Base-by-base conservation (phyloP, 2,888 invertebrate genomes). In the Hydroisotoma schaefferi region DNA sequence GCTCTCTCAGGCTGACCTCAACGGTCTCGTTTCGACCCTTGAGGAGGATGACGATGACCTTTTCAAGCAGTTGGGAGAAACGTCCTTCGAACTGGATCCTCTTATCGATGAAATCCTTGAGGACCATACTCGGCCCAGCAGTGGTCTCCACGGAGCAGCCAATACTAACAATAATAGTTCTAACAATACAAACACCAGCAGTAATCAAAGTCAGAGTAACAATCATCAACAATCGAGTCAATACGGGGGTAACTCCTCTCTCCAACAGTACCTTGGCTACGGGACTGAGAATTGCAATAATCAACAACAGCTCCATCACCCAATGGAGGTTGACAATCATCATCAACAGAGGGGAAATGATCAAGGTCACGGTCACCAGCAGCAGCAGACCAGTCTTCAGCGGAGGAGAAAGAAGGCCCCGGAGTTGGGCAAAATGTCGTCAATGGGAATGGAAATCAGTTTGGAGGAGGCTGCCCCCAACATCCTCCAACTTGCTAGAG, bases 1-100 rank as follows among this genome's bases (percentile, higher is more conserved):
- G 76, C 78, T 87, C 61, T 84, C 85, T 46, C 86, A 86, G 73
- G 85, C 86, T 37, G 87, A 87, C 78, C 80, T 87, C 65, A 84
- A 84, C 61, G 85, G 84, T 71, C 81, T 87, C 65, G 86, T 85
- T 40, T 80, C 82, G 2, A 82, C 82, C 0, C 78, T 85, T 46
- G 83, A 85, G 28, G 81, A 80, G 67, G 87, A 88, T 75, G 85
- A 86, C 52, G 89, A 88, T 69, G 89, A 90, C 73, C 84, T 90
- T 63, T 85, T 90, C 74, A 88, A 88, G 73, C 88, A 89, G 76
- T 80, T 90, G 44, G 87, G 87, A 33, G 91, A 91, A 74, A 86
- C 88, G 55, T 85, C 88, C 61, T 91, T 92, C 75, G 91, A 92
- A 77, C 84, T 93, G 72, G 92, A 93, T 75, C 76, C 72, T 2